Conservation (phyloP, 2,113 vertebrate species). For the Nyctibius bracteatus region DNA sequence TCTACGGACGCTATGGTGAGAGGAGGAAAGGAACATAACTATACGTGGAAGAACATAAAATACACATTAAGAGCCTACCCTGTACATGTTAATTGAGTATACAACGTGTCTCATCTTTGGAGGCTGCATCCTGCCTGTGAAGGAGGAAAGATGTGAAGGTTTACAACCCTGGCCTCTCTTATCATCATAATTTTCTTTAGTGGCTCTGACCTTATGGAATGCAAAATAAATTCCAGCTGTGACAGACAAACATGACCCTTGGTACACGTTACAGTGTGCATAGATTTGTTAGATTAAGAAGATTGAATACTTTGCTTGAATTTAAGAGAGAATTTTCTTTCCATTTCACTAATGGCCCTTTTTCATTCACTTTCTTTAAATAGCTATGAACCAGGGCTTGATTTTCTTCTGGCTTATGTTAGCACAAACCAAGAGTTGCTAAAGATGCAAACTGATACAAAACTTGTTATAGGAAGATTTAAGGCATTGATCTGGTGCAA, state of each 20-base stretch:
- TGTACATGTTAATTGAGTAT: neutral
- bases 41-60: neutral
- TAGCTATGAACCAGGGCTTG: neutral
- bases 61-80: neutral
- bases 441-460: neutral
- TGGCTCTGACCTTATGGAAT: neutral
- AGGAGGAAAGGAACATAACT: neutral
- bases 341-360: neutral
- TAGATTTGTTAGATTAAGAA: neutral
- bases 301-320: neutral
- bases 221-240: neutral
- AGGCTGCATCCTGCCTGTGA: neutral
- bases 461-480: neutral
- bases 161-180: neutral
- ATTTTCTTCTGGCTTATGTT: neutral
- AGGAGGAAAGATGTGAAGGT: neutral
- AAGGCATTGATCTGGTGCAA: neutral
- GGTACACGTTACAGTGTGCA: neutral
- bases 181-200: neutral
- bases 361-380: neutral
- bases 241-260: neutral
- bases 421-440: neutral
- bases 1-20: neutral
- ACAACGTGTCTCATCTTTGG: fast-evolving
- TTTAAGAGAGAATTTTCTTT: neutral